Evolutionary conservation across 2,797 vertebrate genomes (phyloP).

Genomic region (Neomorphus geoffroyi): DNA sequence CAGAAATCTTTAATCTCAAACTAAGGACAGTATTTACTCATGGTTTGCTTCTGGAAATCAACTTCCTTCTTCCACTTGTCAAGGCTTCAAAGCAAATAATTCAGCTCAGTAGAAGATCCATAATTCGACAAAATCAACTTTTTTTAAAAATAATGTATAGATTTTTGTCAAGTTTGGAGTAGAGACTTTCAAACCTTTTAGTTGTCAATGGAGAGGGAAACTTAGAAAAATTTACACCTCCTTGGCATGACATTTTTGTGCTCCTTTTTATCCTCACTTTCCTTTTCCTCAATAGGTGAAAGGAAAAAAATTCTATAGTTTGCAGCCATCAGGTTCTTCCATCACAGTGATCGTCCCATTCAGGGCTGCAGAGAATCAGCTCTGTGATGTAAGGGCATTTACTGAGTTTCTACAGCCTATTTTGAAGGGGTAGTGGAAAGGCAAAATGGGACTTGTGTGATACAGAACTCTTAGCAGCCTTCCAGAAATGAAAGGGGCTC

Average conservation of each 20-base stretch:
- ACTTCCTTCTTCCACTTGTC: background rate
- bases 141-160: background rate
- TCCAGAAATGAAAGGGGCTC: too few species aligned
- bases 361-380: background rate
- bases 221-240: background rate
- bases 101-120: background rate
- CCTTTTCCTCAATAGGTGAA: background rate
- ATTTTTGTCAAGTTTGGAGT: background rate
- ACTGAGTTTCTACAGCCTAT: background rate
- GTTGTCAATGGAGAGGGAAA: background rate
- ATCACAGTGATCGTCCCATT: background rate
- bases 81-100: background rate
- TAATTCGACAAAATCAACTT: background rate
- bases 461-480: background rate
- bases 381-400: background rate
- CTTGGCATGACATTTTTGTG: background rate
- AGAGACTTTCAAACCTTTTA: background rate
- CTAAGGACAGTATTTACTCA: background rate
- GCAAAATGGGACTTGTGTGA: background rate
- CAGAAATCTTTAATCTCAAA: background rate
- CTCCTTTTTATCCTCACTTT: background rate
- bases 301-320: background rate
- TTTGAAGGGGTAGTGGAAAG: background rate
- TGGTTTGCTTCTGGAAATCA: background rate
- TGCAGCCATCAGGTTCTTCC: rapidly evolving